A percentile compares a stretch with the other conserved stretches of the same genome.
These are phyloP conservation scores for Falcaria lacertinaria DNA, from an alignment of 2,888 invertebrate species.

Conservation along the genomic window DNA sequence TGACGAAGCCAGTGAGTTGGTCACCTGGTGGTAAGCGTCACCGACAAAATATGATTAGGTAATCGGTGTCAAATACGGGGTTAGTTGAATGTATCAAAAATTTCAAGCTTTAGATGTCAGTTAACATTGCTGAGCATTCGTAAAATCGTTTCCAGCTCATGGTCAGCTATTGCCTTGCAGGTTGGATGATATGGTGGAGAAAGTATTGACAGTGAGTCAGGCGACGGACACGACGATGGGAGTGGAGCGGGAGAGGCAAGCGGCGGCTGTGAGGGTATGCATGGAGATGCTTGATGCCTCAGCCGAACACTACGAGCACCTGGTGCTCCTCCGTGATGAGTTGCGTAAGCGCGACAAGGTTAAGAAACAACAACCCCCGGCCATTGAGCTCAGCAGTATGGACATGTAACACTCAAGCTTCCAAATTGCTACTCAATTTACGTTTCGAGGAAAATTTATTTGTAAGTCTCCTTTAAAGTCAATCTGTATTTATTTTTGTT, in stretches of 20 bases:
- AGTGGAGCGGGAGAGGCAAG: slow-evolving; percentile 49
- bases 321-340: slow-evolving; percentile 56
- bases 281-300: slow-evolving; percentile 57
- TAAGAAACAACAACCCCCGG: slow-evolving; percentile 45
- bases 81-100: too few species aligned
- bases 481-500: background rate
- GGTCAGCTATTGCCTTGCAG: too few species aligned
- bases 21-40: too few species aligned
- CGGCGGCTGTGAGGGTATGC: slow-evolving; percentile 48
- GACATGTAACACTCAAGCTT: slow-evolving; percentile 18
- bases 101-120: too few species aligned
- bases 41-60: too few species aligned
- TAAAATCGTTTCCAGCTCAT: too few species aligned
- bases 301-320: slow-evolving; percentile 60
- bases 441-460: background rate
- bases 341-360: slow-evolving; percentile 37
- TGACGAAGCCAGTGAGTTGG: too few species aligned
- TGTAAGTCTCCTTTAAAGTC: background rate
- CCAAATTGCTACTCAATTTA: slow-evolving; percentile 4
- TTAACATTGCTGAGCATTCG: too few species aligned
- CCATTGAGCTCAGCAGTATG: slow-evolving; percentile 44
- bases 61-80: too few species aligned
- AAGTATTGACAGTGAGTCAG: slow-evolving; percentile 49
- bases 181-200: slow-evolving; percentile 62
- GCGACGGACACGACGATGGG: slow-evolving; percentile 50